phyloP scores from a whole-genome alignment of 2,113 vertebrate species.

The Lophius piscatorius region DNA sequence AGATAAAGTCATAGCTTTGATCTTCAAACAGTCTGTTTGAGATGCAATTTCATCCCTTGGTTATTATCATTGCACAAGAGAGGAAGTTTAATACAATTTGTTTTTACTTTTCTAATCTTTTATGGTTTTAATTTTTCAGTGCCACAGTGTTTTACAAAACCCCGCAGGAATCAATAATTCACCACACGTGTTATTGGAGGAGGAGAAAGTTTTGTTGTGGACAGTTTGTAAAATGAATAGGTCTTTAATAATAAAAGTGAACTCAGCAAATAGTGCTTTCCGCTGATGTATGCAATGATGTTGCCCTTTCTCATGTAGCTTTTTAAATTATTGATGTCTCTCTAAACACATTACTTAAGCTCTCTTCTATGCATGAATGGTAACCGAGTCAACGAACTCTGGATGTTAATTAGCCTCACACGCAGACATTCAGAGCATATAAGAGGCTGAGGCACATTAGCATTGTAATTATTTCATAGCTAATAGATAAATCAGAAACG shows the following conservation, averaged over 20 bases:
- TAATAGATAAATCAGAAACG: slow-evolving; percentile 60
- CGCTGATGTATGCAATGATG: slow-evolving; percentile 10
- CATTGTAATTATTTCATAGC: slow-evolving; percentile 64
- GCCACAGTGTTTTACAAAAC: slow-evolving; percentile 24
- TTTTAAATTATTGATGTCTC: slow-evolving; percentile 32
- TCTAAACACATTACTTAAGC: slow-evolving; percentile 17
- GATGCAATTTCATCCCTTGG: slow-evolving; percentile 56
- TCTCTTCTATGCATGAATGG: slow-evolving; percentile 11
- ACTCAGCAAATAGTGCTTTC: slow-evolving; percentile 23
- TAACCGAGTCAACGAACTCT: slow-evolving; percentile 18
- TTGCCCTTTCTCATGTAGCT: slow-evolving; percentile 2
- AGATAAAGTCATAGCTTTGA: slow-evolving; percentile 62
- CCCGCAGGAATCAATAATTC: slow-evolving; percentile 53
- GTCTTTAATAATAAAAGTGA: slow-evolving; percentile 43
- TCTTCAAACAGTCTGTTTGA: slow-evolving; percentile 60
- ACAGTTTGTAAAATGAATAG: slow-evolving; percentile 35
- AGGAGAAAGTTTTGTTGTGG: background rate
- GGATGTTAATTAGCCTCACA: slow-evolving; percentile 44
- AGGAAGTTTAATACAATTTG: slow-evolving; percentile 55
- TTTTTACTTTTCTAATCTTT: slow-evolving; percentile 58
- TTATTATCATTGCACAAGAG: slow-evolving; percentile 50
- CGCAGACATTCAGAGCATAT: slow-evolving; percentile 40
- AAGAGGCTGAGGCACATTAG: slow-evolving; percentile 45
- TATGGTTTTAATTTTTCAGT: slow-evolving; percentile 59
- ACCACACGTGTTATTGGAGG: slow-evolving; percentile 26